A percentile compares a stretch with the other conserved stretches of the same genome.
These are phyloP conservation scores for Muschampia staudingeri DNA, from an alignment of 2,888 invertebrate species.

Conservation along the genomic window DNA sequence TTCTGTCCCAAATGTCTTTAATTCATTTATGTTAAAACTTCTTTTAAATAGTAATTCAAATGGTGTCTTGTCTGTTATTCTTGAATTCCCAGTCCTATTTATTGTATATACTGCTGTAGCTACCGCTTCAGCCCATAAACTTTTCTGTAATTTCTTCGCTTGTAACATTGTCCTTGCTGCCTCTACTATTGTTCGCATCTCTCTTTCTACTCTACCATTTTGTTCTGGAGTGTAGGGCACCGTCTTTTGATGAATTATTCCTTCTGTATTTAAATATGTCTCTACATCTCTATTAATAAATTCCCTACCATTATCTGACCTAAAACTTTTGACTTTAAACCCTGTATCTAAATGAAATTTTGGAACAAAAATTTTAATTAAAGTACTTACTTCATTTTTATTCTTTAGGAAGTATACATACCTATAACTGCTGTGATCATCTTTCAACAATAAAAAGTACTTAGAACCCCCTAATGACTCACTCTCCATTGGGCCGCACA, in stretches of 20 bases:
- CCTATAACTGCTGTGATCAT: neutral
- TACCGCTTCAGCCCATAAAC: neutral
- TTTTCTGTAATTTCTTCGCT: slow-evolving; percentile 13
- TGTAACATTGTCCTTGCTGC: slow-evolving; percentile 49
- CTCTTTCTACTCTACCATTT: slow-evolving; percentile 48
- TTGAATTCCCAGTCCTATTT: neutral
- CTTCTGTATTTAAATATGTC: neutral
- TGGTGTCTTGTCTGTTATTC: neutral
- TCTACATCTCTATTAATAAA: neutral
- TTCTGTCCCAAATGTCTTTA: neutral
- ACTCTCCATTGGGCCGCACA: neutral
- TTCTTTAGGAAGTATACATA: neutral
- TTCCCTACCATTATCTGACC: neutral
- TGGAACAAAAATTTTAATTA: neutral
- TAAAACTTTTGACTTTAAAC: neutral
- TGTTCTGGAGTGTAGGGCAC: slow-evolving; percentile 52
- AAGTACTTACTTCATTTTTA: neutral
- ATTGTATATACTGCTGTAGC: neutral
- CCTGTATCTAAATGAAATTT: neutral
- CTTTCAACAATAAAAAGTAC: neutral
- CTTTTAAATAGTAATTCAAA: neutral
- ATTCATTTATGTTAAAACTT: neutral
- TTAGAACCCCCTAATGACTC: neutral
- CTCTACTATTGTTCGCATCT: slow-evolving; percentile 47
- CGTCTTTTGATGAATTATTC: neutral